Base-by-base conservation (phyloP, 64 coral and sea anemone genomes). In the Stylophora pistillata region DNA sequence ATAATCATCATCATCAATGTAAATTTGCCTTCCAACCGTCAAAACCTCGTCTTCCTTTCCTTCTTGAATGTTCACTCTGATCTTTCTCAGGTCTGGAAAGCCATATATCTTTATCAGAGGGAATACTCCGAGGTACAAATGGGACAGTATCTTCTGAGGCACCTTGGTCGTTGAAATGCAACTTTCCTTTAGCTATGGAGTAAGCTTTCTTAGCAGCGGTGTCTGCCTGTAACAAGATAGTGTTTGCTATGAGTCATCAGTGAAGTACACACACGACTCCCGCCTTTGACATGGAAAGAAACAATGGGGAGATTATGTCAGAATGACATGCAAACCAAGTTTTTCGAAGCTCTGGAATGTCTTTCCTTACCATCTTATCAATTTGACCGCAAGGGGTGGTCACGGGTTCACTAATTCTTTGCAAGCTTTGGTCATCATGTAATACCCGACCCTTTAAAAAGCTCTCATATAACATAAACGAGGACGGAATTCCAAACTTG, bases 321-420 rank as follows among this genome's bases (percentile, higher is more conserved):
- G 85, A 56, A 34, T 87, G 85, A 56, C 59, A n/a, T n/a, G 86
- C 86, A 88, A 88, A 88, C 86, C 72, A 88, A 88, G 72, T 71
- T 60, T 55, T 88, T 61, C 55, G 72, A 88, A 88, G 86, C 29
- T 88, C 72, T 68, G 88, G 76, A 64, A 89, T 55, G 34, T 89
- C 87, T 71, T 77, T 90, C 88, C 62, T 89, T 55, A 89, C 63
- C 32, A 89, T 41, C 77, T 74, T 56, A 69, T 74, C 88, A 82
- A 81, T 68, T 68, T 90, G 59, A 79, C 78, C 88, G 70, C 77
- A 90, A 73, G 77, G n/a, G n/a, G n/a, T 56, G 20, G 78, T 90
- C 77, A 90, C 88, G 56, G 21, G 64, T 90, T 90, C 77, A 90
- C 77, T 82, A 71, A 82, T 82, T 78, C 88, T 74, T 55, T 90